phyloP scores from a whole-genome alignment of 2,113 vertebrate genomes.

The Sinocyclocheilus grahami region DNA sequence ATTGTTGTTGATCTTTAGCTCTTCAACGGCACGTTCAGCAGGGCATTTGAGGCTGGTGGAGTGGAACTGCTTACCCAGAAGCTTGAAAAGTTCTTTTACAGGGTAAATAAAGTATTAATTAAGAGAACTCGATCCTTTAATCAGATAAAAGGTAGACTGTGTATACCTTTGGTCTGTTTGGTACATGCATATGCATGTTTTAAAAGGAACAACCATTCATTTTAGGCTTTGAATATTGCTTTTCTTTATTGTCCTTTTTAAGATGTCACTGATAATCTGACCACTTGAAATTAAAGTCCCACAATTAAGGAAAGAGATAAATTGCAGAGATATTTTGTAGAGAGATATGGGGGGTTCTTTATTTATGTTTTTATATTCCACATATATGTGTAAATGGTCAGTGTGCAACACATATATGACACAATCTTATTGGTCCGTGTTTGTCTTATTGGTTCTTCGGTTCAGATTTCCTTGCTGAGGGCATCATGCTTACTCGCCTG shows the following conservation, averaged over 20 bases:
- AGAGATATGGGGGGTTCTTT: background rate
- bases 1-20: conserved; percentile 74
- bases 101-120: conserved; percentile 76
- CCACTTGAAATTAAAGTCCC: background rate
- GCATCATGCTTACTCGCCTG: conserved; percentile 46
- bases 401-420: background rate
- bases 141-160: conserved; percentile 28
- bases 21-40: conserved; percentile 92
- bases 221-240: background rate
- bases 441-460: conserved; percentile 32
- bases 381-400: background rate
- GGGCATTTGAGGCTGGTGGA: conserved; percentile 90
- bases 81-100: conserved; percentile 97
- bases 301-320: background rate
- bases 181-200: background rate
- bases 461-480: conserved; percentile 47
- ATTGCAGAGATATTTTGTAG: background rate
- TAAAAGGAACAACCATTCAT: background rate
- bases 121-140: conserved; percentile 38
- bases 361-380: background rate
- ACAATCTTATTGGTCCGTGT: conserved; percentile 11
- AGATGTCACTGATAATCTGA: background rate
- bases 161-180: background rate
- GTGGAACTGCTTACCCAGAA: conserved; percentile 89
- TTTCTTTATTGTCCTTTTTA: background rate